Evolutionary conservation across 30 jellyfish, hydroid and myxozoan genomes (phyloP).

Genomic region (Mastigias papua): DNA sequence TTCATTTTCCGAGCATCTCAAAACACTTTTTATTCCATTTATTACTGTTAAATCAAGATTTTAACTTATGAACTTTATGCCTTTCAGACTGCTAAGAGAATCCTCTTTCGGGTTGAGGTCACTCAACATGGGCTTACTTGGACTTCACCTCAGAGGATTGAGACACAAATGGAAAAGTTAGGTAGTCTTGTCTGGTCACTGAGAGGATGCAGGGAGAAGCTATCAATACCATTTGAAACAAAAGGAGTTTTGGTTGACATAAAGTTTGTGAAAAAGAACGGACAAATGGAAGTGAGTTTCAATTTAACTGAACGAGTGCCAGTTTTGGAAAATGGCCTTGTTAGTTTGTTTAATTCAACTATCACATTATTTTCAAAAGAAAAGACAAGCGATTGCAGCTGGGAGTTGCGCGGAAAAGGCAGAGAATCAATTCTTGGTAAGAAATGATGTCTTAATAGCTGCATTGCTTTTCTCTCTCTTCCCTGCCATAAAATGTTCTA

Average conservation of each 20-base stretch:
- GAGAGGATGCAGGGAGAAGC: not conserved
- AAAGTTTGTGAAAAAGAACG: not conserved
- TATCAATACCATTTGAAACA: not conserved
- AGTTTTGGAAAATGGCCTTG: constrained; percentile 34
- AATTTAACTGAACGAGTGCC: constrained; percentile 39
- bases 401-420: constrained; percentile 14
- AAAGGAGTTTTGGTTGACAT: constrained; percentile 17
- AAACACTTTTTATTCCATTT: too few species aligned
- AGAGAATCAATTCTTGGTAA: constrained; percentile 32
- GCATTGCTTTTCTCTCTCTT: too few species aligned
- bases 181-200: constrained; percentile 29
- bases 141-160: constrained; percentile 49
- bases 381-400: constrained; percentile 1
- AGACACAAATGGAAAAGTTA: constrained; percentile 9
- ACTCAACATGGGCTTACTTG: constrained; percentile 18
- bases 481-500: too few species aligned
- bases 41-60: not conserved
- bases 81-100: constrained; percentile 9
- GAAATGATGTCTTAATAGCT: too few species aligned
- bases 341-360: constrained; percentile 18
- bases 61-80: not conserved
- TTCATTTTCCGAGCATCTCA: too few species aligned
- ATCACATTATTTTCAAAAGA: constrained; percentile 3
- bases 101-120: constrained; percentile 32
- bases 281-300: constrained; percentile 19